Evolutionary conservation across 2,888 invertebrate species (phyloP).

Genomic region (Agonopterix arenella): DNA sequence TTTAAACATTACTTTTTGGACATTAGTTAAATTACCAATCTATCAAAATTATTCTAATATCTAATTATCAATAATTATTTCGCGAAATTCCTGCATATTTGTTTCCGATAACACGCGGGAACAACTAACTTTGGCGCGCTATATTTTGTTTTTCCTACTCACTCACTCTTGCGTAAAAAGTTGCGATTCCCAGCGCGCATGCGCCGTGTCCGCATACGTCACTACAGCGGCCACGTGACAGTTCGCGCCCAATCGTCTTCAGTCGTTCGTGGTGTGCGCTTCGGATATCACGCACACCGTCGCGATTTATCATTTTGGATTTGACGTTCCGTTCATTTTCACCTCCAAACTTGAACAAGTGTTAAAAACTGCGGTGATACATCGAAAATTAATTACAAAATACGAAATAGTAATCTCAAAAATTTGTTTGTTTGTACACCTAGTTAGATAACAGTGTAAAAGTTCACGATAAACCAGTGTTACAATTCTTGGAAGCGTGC

Average conservation of each 20-base stretch:
- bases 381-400: too few species aligned
- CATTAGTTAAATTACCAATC: too few species aligned
- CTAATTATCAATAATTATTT: too few species aligned
- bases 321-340: neutral
- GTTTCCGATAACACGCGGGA: too few species aligned
- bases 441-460: slow-evolving; percentile 26
- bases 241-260: slow-evolving; percentile 43
- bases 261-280: slow-evolving; percentile 47
- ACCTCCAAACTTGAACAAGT: too few species aligned
- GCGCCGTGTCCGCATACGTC: slow-evolving; percentile 53
- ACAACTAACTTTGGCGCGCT: too few species aligned
- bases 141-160: slow-evolving; percentile 15
- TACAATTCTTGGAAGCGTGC: slow-evolving; percentile 64
- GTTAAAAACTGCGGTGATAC: too few species aligned
- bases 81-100: too few species aligned
- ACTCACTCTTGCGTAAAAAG: slow-evolving; percentile 39
- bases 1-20: too few species aligned
- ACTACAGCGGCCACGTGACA: slow-evolving; percentile 44
- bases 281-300: slow-evolving; percentile 34
- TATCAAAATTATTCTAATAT: too few species aligned
- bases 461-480: slow-evolving; percentile 56
- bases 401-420: too few species aligned
- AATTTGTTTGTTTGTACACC: too few species aligned
- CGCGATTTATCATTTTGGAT: neutral
- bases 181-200: slow-evolving; percentile 51